These are phyloP conservation scores for Danionella cerebrum DNA, from an alignment of 2,113 vertebrate species.

Conservation along the genomic window DNA sequence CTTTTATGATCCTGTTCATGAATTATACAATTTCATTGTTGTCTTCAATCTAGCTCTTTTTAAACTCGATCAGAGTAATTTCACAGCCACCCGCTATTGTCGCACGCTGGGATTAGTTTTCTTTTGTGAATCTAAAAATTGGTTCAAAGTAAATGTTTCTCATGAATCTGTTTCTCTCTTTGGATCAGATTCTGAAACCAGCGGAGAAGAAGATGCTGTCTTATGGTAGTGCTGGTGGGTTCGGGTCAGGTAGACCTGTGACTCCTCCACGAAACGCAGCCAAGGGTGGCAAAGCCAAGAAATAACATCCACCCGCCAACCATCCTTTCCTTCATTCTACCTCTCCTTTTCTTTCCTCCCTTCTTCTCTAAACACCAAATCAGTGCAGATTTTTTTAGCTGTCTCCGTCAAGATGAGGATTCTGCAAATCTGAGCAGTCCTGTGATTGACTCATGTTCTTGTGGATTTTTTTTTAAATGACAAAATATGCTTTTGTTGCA, in stretches of 20 bases:
- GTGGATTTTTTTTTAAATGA: conserved; percentile 37
- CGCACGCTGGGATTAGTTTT: no score
- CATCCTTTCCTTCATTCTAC: conserved; percentile 49
- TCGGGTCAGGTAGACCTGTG: conserved; percentile 77
- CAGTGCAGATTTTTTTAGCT: conserved; percentile 59
- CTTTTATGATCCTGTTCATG: no score
- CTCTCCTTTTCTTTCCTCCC: conserved; percentile 56
- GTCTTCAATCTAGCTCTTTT: no score
- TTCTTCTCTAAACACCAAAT: conserved; percentile 68
- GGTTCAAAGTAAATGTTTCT: neutral
- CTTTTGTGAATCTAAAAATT: no score
- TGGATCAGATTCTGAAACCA: conserved; percentile 65
- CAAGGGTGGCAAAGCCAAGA: conserved; percentile 77
- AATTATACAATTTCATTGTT: no score
- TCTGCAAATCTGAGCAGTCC: conserved; percentile 44
- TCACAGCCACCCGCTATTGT: no score
- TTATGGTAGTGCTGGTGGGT: conserved; percentile 78
- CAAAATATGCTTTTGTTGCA: conserved; percentile 2
- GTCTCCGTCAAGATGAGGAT: conserved; percentile 63
- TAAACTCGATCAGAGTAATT: no score
- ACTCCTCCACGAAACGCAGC: conserved; percentile 85
- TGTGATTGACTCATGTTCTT: neutral
- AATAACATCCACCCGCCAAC: conserved; percentile 63
- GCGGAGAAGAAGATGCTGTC: conserved; percentile 84
- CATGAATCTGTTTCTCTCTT: neutral